Percentiles rank a stretch among this genome's conserved stretches.
These are phyloP conservation scores for Actinostola sp. DNA, from an alignment of 92 coral and sea anemone genomes.

Conservation along the genomic window DNA sequence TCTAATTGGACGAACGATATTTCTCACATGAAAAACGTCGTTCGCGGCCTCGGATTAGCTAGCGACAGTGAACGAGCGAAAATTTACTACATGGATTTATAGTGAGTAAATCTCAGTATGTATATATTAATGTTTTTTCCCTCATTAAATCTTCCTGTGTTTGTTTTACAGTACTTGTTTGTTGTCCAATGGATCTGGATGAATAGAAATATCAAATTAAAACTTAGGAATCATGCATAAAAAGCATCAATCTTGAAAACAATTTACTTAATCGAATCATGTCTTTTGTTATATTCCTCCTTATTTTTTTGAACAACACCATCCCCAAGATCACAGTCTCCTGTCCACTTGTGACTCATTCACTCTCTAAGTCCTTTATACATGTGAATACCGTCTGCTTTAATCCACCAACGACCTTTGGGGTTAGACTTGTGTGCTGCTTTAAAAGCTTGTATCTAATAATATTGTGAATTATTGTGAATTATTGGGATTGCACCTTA, in stretches of 20 bases:
- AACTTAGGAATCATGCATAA: background rate
- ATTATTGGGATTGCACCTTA: background rate
- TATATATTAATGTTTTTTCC: background rate
- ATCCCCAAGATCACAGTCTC: conserved; percentile 40
- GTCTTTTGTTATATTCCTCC: conserved; percentile 1
- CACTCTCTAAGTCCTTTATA: conserved; percentile 31
- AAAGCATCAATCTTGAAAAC: background rate
- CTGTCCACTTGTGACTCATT: conserved; percentile 24
- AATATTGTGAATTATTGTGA: background rate
- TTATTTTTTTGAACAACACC: background rate
- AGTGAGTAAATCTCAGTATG: background rate
- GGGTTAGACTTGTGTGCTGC: background rate
- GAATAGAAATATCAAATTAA: background rate
- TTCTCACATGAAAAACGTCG: too few relatives aligned
- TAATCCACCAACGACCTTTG: conserved; percentile 35
- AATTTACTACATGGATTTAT: too few relatives aligned
- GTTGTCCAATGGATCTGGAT: background rate
- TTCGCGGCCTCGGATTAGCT: background rate
- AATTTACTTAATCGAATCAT: background rate
- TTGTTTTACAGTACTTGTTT: background rate
- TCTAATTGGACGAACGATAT: too few relatives aligned
- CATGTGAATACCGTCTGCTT: conserved; percentile 34
- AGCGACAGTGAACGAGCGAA: too few relatives aligned
- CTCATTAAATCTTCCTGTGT: background rate
- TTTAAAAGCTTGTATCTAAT: conserved; percentile 3